Percentiles rank a stretch among this genome's conserved stretches.
Evolutionary conservation across 2,888 invertebrate genomes (phyloP).

Genomic region (Xylocampa areola): DNA sequence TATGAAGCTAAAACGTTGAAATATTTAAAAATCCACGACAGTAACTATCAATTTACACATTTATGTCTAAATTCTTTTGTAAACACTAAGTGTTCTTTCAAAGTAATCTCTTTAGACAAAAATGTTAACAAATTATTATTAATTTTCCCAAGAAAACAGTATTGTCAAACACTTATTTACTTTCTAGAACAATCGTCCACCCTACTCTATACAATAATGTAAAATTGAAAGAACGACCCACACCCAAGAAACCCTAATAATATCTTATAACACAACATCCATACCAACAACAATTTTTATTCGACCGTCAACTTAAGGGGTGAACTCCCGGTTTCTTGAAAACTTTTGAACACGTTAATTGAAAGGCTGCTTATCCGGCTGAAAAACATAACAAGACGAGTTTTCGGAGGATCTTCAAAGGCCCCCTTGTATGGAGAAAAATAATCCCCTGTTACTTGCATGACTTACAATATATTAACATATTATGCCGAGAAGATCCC

Average conservation of each 20-base stretch:
- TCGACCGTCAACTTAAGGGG: conserved; percentile 17
- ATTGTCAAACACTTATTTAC: not conserved
- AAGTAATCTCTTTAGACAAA: too few species aligned
- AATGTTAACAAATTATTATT: too few species aligned
- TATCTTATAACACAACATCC: conserved; percentile 4
- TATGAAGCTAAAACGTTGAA: too few species aligned
- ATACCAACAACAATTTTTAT: conserved; percentile 15
- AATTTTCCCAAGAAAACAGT: too few species aligned
- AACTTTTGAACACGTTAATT: conserved; percentile 63
- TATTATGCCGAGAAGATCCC: conserved; percentile 13
- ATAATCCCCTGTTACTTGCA: conserved; percentile 59
- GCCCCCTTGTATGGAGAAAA: conserved; percentile 58
- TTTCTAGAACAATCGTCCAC: not conserved
- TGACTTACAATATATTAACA: conserved; percentile 51
- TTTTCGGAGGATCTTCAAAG: conserved; percentile 63
- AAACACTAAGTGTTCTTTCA: too few species aligned
- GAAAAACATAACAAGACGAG: conserved; percentile 60
- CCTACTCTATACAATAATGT: not conserved
- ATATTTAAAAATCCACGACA: too few species aligned
- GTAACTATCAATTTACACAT: too few species aligned
- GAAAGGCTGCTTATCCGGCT: conserved; percentile 63
- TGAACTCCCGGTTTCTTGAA: conserved; percentile 52
- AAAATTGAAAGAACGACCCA: not conserved
- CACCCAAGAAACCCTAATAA: not conserved
- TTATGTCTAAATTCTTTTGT: too few species aligned